phyloP scores from a whole-genome alignment of 2,113 vertebrate genomes.

The Callopanchax toddi region DNA sequence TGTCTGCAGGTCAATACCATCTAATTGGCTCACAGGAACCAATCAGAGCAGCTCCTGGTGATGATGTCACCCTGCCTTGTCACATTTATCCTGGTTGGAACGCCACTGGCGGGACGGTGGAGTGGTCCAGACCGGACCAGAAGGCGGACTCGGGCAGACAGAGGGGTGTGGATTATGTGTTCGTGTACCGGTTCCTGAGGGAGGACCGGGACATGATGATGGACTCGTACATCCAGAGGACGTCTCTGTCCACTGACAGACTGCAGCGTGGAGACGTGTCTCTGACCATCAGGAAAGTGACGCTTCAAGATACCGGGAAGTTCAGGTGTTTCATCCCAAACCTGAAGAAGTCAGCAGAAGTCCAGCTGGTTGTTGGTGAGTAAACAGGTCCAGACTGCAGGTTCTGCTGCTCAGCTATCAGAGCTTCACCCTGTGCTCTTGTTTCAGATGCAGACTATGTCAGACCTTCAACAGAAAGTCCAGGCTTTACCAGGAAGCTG shows the following conservation, averaged over 20 bases:
- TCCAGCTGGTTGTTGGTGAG: constrained; percentile 39
- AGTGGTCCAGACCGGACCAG: constrained; percentile 31
- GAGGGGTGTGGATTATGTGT: constrained; percentile 13
- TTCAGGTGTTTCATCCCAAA: constrained; percentile 35
- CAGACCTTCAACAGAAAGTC: fast-evolving
- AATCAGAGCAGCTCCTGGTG: neutral
- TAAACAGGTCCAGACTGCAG: neutral
- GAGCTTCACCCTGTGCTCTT: too few relatives aligned
- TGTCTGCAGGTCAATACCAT: neutral
- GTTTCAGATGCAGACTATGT: neutral
- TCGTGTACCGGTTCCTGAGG: neutral
- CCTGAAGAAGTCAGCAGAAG: fast-evolving
- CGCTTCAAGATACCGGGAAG: neutral
- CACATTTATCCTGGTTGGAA: fast-evolving
- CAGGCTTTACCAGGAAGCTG: fast-evolving
- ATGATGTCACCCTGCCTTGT: constrained; percentile 4
- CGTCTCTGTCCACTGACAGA: neutral
- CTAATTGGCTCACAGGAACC: neutral
- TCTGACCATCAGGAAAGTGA: constrained; percentile 23
- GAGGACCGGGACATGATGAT: constrained; percentile 9
- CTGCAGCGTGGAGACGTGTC: constrained; percentile 36
- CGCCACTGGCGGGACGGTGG: neutral
- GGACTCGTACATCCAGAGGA: constrained; percentile 1
- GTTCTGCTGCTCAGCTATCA: neutral
- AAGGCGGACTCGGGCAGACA: neutral